These are phyloP conservation scores for Leptothorax acervorum DNA, from an alignment of 2,888 invertebrate species.

Conservation along the genomic window DNA sequence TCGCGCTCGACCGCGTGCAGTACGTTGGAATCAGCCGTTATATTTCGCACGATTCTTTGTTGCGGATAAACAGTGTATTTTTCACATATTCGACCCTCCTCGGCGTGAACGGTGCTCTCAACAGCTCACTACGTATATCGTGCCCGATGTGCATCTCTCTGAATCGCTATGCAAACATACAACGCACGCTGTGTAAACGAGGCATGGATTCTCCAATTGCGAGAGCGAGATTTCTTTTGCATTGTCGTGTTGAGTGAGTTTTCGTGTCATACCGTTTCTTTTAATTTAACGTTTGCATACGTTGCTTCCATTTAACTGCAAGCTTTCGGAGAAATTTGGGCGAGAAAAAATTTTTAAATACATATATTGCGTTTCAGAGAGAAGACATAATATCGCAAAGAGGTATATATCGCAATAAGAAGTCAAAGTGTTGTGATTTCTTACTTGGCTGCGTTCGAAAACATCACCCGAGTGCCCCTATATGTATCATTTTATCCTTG, in stretches of 20 bases:
- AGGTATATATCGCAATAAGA: neutral
- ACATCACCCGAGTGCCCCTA: no score
- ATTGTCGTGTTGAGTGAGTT: constrained; percentile 38
- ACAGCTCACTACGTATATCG: constrained; percentile 45
- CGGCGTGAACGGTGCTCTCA: constrained; percentile 32
- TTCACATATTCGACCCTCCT: constrained; percentile 46
- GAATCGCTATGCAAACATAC: constrained; percentile 59
- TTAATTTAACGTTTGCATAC: constrained; percentile 18
- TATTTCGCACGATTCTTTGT: constrained; percentile 52
- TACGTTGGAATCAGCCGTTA: constrained; percentile 55
- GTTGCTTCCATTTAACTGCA: neutral
- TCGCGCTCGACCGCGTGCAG: constrained; percentile 8
- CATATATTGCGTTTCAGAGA: neutral
- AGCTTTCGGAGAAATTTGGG: neutral
- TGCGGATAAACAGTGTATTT: constrained; percentile 53
- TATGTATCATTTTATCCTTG: no score
- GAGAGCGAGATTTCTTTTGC: constrained; percentile 47
- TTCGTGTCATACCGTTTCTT: constrained; percentile 31
- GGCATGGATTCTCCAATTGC: constrained; percentile 45
- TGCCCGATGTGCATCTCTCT: constrained; percentile 47
- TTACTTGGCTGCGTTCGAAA: neutral
- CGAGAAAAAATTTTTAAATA: neutral
- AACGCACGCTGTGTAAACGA: constrained; percentile 51
- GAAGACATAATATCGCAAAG: neutral
- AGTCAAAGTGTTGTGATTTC: neutral